Conservation (phyloP, 64 coral and sea anemone species). For the Acropora yongei region DNA sequence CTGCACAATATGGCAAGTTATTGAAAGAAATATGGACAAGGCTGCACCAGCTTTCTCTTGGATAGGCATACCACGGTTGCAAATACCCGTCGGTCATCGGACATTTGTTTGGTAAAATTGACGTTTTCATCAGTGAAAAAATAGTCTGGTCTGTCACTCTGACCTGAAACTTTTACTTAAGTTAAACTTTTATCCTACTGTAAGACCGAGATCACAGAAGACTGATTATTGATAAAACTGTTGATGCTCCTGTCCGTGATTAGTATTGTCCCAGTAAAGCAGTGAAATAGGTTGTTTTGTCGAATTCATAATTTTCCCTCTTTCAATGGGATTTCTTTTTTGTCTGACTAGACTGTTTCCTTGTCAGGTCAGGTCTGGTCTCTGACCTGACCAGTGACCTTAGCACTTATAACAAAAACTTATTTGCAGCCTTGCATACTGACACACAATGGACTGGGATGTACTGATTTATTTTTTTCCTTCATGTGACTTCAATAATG, state of each 20-base stretch:
- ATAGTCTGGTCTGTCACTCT: constrained; percentile 7
- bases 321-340: constrained; percentile 8
- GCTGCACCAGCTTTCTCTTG: no score
- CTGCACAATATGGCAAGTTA: no score
- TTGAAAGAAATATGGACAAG: no score
- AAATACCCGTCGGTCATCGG: not conserved
- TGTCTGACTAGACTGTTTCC: not conserved
- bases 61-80: not conserved
- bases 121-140: not conserved
- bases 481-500: no score
- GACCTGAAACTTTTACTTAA: constrained; percentile 3
- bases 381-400: no score
- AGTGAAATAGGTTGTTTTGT: no score
- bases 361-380: no score
- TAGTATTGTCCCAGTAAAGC: constrained; percentile 2
- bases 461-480: no score
- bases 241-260: constrained; percentile 5
- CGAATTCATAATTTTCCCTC: not conserved
- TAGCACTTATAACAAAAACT: no score
- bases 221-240: constrained; percentile 6
- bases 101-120: not conserved
- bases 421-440: no score
- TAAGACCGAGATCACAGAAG: not conserved
- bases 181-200: constrained; percentile 14
- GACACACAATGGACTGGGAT: no score